phyloP scores from a whole-genome alignment of 2,888 invertebrate genomes.

The Leptogaster cylindrica region DNA sequence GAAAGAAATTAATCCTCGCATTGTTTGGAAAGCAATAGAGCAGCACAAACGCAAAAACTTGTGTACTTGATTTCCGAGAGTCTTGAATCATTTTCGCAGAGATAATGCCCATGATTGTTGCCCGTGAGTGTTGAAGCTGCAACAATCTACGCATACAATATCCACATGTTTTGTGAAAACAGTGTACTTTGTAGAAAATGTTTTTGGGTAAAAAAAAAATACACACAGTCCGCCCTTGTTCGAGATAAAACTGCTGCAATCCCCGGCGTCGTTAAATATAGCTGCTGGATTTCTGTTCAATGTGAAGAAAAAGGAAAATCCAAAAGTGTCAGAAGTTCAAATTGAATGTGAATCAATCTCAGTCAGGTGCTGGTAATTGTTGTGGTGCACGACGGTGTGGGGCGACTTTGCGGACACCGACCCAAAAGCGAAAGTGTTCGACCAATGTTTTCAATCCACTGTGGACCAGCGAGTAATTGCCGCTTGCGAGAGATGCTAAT shows the following conservation, averaged over 20 bases:
- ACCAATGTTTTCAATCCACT: neutral
- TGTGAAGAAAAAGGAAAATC: conserved; percentile 13
- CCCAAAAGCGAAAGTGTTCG: conserved; percentile 25
- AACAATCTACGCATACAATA: no score
- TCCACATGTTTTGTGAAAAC: no score
- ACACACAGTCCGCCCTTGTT: conserved; percentile 18
- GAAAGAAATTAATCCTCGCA: no score
- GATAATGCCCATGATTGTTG: no score
- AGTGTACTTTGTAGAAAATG: no score
- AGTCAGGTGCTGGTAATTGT: conserved; percentile 19
- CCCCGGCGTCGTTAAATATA: no score
- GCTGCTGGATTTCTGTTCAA: conserved; percentile 10
- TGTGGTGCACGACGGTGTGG: neutral
- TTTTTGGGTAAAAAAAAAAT: no score
- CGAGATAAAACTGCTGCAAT: conserved; percentile 19
- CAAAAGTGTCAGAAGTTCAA: conserved; percentile 17
- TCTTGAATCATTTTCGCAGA: no score
- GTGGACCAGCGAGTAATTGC: neutral
- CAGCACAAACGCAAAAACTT: no score
- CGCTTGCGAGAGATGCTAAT: neutral
- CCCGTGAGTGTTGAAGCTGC: no score
- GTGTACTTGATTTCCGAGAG: no score
- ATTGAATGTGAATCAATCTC: conserved; percentile 16
- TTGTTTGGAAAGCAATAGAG: no score
- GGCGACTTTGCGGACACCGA: neutral